A percentile compares a stretch with the other conserved stretches of the same genome.
Evolutionary conservation across 2,797 vertebrate genomes (phyloP).

Genomic region (Sylvilagus floridanus): DNA sequence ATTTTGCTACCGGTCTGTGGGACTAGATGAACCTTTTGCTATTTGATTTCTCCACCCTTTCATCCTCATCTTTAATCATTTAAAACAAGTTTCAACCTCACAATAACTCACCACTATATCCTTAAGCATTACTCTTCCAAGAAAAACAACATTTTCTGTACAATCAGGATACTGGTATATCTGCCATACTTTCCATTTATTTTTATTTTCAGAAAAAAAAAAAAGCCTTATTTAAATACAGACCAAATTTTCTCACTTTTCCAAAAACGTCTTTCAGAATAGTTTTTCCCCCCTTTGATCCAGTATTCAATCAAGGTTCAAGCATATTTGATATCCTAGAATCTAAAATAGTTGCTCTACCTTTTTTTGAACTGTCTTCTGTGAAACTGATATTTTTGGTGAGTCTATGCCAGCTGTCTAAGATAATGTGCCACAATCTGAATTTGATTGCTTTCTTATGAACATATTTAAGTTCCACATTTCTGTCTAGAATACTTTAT

Average conservation of each 20-base stretch:
- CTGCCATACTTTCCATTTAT: neutral
- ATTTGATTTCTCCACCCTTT: neutral
- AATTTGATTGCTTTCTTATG: neutral
- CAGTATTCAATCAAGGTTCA: constrained; percentile 15
- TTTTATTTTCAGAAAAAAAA: neutral
- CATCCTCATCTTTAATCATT: neutral
- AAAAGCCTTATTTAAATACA: constrained; percentile 43
- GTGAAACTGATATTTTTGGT: neutral
- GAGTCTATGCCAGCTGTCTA: neutral
- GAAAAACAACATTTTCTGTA: neutral
- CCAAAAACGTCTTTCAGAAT: constrained; percentile 24
- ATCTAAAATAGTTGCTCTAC: neutral
- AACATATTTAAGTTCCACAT: neutral
- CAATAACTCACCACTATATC: neutral
- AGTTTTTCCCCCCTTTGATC: neutral
- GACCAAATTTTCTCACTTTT: neutral
- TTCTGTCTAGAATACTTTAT: constrained; percentile 40
- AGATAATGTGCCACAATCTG: neutral
- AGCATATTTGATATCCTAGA: neutral
- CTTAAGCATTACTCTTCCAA: constrained; percentile 7
- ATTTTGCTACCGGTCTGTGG: neutral
- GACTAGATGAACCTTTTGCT: neutral
- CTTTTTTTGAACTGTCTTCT: constrained; percentile 32
- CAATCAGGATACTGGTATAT: neutral
- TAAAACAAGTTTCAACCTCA: constrained; percentile 1